These are phyloP conservation scores for Apis florea DNA, from an alignment of 1,140 invertebrate species.

Conservation along the genomic window DNA sequence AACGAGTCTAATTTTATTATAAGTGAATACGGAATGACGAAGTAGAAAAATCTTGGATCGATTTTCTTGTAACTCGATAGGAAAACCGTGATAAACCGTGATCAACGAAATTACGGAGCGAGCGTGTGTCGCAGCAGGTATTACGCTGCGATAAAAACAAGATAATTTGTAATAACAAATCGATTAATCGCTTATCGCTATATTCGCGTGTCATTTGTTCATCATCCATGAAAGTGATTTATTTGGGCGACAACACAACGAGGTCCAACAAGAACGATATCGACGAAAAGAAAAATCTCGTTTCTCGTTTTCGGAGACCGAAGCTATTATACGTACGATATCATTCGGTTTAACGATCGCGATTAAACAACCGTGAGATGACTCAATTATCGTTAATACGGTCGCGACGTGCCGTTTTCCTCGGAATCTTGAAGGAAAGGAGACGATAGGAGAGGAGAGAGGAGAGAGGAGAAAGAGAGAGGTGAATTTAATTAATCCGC, in stretches of 20 bases:
- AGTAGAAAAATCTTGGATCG: not conserved
- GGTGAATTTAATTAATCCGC: conserved; percentile 62
- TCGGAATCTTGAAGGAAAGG: conserved; percentile 2
- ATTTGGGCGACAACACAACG: not conserved
- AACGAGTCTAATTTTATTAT: conserved; percentile 6
- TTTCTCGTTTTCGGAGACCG: not conserved
- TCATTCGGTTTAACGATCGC: conserved; percentile 47
- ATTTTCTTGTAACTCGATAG: too few species aligned
- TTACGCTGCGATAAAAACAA: not conserved
- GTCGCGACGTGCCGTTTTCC: conserved; percentile 21
- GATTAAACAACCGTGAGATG: conserved; percentile 61
- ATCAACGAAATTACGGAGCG: too few species aligned
- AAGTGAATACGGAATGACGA: not conserved
- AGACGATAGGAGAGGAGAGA: conserved; percentile 32
- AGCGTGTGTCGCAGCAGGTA: too few species aligned
- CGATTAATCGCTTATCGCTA: conserved; percentile 17
- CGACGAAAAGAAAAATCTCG: not conserved
- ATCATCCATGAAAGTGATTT: not conserved
- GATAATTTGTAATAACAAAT: conserved; percentile 13
- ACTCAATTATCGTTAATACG: conserved; percentile 67
- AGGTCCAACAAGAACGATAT: not conserved
- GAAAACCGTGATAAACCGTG: too few species aligned
- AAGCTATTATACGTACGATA: conserved; percentile 22
- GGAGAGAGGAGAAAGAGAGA: conserved; percentile 45
- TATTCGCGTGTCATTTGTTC: not conserved